Percentiles rank a stretch among this genome's conserved stretches.
Evolutionary conservation across 2,797 vertebrate genomes (phyloP).

Genomic region (Sebastes minor): DNA sequence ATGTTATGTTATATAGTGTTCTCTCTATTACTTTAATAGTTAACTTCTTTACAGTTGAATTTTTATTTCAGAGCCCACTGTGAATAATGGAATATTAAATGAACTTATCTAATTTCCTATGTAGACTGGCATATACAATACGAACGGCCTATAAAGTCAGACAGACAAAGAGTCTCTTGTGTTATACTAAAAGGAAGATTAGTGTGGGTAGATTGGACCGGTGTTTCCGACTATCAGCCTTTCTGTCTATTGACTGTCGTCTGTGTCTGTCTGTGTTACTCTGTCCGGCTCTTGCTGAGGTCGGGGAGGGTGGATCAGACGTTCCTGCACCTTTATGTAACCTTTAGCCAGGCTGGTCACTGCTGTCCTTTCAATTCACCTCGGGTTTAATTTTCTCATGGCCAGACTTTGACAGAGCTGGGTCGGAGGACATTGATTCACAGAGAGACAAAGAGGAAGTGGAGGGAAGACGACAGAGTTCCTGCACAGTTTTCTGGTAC

Average conservation of each 20-base stretch:
- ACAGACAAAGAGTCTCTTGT: background rate
- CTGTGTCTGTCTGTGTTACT: conserved; percentile 4
- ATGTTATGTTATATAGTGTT: conserved; percentile 6
- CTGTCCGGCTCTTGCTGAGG: conserved; percentile 1
- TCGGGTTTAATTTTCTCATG: conserved; percentile 39
- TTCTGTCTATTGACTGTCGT: background rate
- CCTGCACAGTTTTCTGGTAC: background rate
- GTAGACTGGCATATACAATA: background rate
- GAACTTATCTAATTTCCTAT: background rate
- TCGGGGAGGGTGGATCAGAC: conserved; percentile 14
- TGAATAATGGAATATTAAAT: background rate
- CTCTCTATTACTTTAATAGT: conserved; percentile 10
- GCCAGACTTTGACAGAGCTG: conserved; percentile 32
- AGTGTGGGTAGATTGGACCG: background rate
- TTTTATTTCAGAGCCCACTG: background rate
- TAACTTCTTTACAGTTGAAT: background rate
- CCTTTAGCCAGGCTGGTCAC: conserved; percentile 14
- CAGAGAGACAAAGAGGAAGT: conserved; percentile 15
- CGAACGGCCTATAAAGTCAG: background rate
- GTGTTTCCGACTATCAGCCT: background rate
- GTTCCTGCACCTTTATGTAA: conserved; percentile 18
- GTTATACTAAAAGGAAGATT: background rate
- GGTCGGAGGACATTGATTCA: conserved; percentile 30
- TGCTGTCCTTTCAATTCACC: conserved; percentile 18
- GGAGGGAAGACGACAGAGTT: background rate